Evolutionary conservation across 2,888 invertebrate species (phyloP), one percentile per base, ranked within the genome.

Genomic region (Rhaphigaster nebulosa): DNA sequence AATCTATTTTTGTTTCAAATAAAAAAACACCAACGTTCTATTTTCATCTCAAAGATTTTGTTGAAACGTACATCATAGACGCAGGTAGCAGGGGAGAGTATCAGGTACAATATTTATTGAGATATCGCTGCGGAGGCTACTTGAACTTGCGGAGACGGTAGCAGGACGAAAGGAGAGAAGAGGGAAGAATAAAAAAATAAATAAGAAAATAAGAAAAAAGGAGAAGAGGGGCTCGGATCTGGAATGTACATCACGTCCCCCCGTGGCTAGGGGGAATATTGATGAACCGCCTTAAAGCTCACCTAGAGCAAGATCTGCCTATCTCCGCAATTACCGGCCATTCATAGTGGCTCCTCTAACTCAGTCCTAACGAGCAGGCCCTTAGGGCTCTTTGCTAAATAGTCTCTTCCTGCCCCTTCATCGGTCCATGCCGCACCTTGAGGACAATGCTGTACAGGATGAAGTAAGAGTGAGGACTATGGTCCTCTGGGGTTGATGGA

Each of bases 181-280:
- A 84, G 84, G 45, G 84, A 84, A 84, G 84, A 84, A 84, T 84
- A 84, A 84, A 84, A 80, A 45, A 84, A 84, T 84, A 84, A 84
- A 84, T 45, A 84, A 84, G 23, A 41, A 80, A 80, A 80, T 80
- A 80, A 80, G 80, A 84, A 84, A 84, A 84, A 84, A 84, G 84
- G 84, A 45, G 23, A 18, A 84, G n/a, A n/a, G 45, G 84, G 84
- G 15, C 84, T 12, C 1, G 45, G 45, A 50, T 38, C 38, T 1
- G 45, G 84, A 84, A 84, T 84, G 84, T 84, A 84, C 84, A 84
- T 84, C 84, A 84, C 84, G 84, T 84, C 84, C n/a, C 45, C 84
- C 84, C 84, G 84, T n/a, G 84, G 84, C 84, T n/a, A n/a, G 84
- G 84, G 84, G 84, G 84, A 84, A 84, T 84, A 84, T 84, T 84